phyloP scores from a whole-genome alignment of 2,797 vertebrate genomes.

The Brachyalestes nurse region DNA sequence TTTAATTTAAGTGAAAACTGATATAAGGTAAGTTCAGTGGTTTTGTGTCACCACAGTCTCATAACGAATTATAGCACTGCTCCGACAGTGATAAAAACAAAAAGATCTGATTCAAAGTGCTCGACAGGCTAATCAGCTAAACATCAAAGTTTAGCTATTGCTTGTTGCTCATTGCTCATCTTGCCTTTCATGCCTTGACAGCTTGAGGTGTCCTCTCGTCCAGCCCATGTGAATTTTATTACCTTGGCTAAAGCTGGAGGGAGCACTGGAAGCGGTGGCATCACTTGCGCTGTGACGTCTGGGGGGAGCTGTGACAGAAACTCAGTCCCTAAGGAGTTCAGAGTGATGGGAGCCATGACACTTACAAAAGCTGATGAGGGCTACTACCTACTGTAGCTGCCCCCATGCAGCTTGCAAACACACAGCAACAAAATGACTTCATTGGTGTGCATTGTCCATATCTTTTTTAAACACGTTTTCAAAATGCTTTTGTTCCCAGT shows the following conservation, averaged over 20 bases:
- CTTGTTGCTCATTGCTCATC: neutral
- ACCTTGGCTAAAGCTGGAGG: slow-evolving; percentile 13
- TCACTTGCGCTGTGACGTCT: slow-evolving; percentile 34
- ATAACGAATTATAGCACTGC: slow-evolving; percentile 9
- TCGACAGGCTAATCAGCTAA: slow-evolving; percentile 20
- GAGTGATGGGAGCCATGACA: slow-evolving; percentile 28
- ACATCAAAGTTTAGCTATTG: slow-evolving; percentile 27
- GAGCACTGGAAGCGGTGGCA: slow-evolving; percentile 32
- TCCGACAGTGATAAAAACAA: slow-evolving; percentile 2
- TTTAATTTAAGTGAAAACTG: neutral
- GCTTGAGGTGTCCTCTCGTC: neutral
- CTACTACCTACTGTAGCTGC: slow-evolving; percentile 9
- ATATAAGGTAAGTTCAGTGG: neutral
- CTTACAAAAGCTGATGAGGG: slow-evolving; percentile 39
- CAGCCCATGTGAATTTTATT: slow-evolving; percentile 30
- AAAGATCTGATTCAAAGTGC: neutral
- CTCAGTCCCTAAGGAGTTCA: slow-evolving; percentile 4
- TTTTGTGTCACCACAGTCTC: neutral
- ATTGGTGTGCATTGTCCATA: slow-evolving; percentile 44
- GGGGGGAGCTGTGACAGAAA: slow-evolving; percentile 18
- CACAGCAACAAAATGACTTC: neutral
- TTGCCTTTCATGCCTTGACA: slow-evolving; percentile 17
- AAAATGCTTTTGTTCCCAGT: too few relatives aligned
- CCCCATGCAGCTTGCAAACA: neutral
- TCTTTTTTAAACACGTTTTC: neutral